Conservation (phyloP, 1,140 invertebrate species). For the Sinella curviseta region DNA sequence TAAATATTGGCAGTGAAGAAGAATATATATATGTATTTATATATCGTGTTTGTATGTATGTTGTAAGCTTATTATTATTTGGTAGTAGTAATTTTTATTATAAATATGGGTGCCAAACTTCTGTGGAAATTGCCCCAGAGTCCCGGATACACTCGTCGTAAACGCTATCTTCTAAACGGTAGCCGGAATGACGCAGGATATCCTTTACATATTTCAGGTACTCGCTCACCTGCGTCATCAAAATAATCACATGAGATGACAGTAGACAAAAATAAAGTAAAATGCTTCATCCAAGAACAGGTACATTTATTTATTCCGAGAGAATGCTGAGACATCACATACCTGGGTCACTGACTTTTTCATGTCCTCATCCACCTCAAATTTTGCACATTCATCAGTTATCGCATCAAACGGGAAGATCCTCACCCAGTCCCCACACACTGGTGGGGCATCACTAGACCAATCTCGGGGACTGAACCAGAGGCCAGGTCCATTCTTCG, state of each 20-base stretch:
- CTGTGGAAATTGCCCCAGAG: conserved; percentile 8
- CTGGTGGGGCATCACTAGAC: conserved; percentile 28
- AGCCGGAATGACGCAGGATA: conserved; percentile 11
- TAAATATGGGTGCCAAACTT: conserved; percentile 13
- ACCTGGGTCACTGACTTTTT: conserved; percentile 38
- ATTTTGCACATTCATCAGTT: conserved; percentile 26
- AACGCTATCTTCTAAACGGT: conserved; percentile 1
- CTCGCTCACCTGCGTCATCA: neutral
- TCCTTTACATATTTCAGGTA: conserved; percentile 26
- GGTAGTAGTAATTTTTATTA: no score
- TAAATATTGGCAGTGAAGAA: conserved; percentile 14
- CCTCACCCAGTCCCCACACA: conserved; percentile 36
- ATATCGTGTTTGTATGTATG: no score
- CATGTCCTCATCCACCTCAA: conserved; percentile 30
- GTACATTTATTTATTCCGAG: no score
- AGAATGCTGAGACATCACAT: neutral
- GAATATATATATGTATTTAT: no score
- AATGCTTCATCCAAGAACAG: no score
- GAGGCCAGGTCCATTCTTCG: neutral
- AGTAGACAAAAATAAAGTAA: neutral
- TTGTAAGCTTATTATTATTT: neutral
- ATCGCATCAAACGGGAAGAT: conserved; percentile 41
- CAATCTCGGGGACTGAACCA: conserved; percentile 29
- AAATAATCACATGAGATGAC: neutral
- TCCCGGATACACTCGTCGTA: conserved; percentile 18